Percentiles rank a stretch among this genome's conserved stretches.
Evolutionary conservation across 2,797 vertebrate genomes (phyloP).

Genomic region (Tokudaia muenninki): DNA sequence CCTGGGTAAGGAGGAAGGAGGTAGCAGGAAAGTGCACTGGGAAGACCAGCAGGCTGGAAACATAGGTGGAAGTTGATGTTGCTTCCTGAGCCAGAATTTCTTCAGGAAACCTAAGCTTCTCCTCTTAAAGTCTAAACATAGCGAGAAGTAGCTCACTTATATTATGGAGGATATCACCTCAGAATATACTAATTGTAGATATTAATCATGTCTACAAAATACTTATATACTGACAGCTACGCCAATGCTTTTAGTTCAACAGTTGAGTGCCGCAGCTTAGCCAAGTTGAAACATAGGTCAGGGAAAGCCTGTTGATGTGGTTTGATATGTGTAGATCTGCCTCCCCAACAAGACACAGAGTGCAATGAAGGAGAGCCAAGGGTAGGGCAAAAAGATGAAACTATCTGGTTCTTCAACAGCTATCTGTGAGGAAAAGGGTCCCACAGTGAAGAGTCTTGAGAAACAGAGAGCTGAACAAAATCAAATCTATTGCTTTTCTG

Average conservation of each 20-base stretch:
- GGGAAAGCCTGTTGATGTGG: not conserved
- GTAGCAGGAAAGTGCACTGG: not conserved
- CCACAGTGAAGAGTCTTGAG: not conserved
- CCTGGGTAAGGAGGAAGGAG: not conserved
- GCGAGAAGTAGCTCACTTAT: not conserved
- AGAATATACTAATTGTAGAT: not conserved
- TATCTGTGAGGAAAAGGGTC: not conserved
- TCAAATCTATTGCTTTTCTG: slow-evolving; percentile 24
- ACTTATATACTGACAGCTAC: not conserved
- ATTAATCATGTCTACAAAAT: not conserved
- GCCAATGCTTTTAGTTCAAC: not conserved
- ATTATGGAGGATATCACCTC: not conserved
- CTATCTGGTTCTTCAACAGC: not conserved
- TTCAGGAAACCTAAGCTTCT: not conserved
- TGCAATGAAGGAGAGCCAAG: not conserved
- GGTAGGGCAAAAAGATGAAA: not conserved
- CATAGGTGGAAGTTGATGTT: not conserved
- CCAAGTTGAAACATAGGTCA: not conserved
- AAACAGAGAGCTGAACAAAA: slow-evolving; percentile 6
- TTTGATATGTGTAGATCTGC: not conserved
- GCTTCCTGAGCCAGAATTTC: not conserved
- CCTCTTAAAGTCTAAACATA: not conserved
- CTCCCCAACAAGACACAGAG: not conserved
- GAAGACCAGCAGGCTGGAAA: not conserved
- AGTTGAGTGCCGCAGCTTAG: not conserved